Evolutionary conservation across 2,113 vertebrate genomes (phyloP).

Genomic region (Oreochromis tanganicae): DNA sequence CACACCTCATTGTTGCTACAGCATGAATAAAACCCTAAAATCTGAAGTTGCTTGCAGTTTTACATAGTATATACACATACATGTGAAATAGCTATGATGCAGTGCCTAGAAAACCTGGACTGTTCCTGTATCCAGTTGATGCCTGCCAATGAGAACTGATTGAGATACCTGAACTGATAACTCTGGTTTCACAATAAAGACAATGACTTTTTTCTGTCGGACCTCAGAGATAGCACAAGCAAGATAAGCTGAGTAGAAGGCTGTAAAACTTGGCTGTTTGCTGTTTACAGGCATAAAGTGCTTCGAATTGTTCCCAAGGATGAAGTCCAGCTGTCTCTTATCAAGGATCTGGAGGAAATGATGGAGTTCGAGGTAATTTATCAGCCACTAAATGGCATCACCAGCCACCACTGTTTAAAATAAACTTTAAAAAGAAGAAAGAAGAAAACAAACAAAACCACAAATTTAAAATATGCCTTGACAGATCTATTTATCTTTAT

Average conservation of each 20-base stretch:
- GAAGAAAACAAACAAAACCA: not conserved
- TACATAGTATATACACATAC: not conserved
- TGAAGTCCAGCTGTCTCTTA: slow-evolving; percentile 70
- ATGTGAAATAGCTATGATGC: not conserved
- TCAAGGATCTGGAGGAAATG: slow-evolving; percentile 68
- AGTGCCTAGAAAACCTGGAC: not conserved
- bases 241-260: not conserved
- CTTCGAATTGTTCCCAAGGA: slow-evolving; percentile 73
- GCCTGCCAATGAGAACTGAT: not conserved
- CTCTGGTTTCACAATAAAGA: not conserved
- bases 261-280: not conserved
- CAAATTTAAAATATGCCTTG: not conserved
- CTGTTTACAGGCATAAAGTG: slow-evolving; percentile 83
- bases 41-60: not conserved
- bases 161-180: not conserved
- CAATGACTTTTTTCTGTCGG: not conserved
- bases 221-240: not conserved
- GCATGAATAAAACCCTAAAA: not conserved
- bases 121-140: not conserved
- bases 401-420: not conserved
- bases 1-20: not conserved
- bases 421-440: not conserved
- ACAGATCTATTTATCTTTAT: not conserved
- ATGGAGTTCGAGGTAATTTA: slow-evolving; percentile 71
- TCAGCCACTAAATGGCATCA: not conserved